A percentile compares a stretch with the other conserved stretches of the same genome.
phyloP scores from a whole-genome alignment of 2,797 vertebrate genomes.

The Argya squamiceps region DNA sequence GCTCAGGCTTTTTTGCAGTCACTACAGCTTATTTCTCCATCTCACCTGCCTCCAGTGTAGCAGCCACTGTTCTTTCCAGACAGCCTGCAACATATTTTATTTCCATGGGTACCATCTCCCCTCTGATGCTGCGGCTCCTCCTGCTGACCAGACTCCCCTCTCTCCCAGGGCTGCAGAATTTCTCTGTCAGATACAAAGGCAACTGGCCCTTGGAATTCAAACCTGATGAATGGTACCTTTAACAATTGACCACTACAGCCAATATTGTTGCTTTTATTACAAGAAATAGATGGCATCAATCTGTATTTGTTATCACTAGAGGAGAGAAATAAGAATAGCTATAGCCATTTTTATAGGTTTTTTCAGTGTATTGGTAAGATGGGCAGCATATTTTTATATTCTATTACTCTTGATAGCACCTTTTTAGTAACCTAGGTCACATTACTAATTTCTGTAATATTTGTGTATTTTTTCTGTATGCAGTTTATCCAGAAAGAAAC shows the following conservation, averaged over 20 bases:
- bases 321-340: neutral
- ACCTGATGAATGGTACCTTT: neutral
- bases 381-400: neutral
- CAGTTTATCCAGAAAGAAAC: neutral
- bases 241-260: neutral
- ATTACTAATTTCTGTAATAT: neutral
- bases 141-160: neutral
- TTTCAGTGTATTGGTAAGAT: neutral
- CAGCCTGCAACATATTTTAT: fast-evolving
- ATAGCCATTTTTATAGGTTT: neutral
- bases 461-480: neutral
- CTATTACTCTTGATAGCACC: neutral
- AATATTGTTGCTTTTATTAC: neutral
- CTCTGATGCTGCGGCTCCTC: neutral
- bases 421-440: neutral
- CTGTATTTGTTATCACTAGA: neutral
- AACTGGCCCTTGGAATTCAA: neutral
- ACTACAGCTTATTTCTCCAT: neutral
- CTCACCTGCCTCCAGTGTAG: neutral
- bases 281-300: neutral
- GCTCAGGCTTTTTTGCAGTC: neutral
- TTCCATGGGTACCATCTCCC: neutral
- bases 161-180: neutral
- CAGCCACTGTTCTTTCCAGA: neutral
- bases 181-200: neutral